These are phyloP conservation scores for Lumbricus terrestris DNA, from an alignment of 2,888 invertebrate species.

Conservation along the genomic window DNA sequence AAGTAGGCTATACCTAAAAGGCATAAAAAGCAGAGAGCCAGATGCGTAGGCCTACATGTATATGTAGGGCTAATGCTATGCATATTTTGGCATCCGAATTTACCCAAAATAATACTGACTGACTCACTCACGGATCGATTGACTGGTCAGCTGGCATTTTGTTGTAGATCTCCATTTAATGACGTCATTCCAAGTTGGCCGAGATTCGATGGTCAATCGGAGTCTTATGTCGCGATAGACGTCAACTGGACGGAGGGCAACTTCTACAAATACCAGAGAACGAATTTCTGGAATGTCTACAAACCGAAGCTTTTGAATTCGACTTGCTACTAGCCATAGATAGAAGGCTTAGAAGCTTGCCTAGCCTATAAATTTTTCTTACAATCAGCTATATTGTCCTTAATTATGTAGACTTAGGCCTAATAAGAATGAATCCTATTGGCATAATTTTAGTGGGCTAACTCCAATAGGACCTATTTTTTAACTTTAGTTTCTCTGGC, in stretches of 20 bases:
- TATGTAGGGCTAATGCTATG: too few relatives aligned
- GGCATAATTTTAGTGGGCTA: too few relatives aligned
- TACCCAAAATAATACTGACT: neutral
- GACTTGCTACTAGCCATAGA: neutral
- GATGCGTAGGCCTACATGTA: too few relatives aligned
- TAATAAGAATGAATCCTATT: too few relatives aligned
- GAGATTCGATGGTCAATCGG: neutral
- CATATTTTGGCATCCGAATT: too few relatives aligned
- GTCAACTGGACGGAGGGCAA: neutral
- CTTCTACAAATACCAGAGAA: constrained; percentile 20
- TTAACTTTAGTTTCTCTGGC: neutral
- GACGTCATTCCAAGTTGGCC: constrained; percentile 20
- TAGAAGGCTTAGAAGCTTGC: too few relatives aligned
- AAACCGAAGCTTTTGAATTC: constrained; percentile 18
- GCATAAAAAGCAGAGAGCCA: too few relatives aligned
- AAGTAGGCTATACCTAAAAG: too few relatives aligned
- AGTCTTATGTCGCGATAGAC: constrained; percentile 4
- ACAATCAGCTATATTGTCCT: neutral
- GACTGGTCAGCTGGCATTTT: neutral
- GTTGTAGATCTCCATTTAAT: constrained; percentile 19
- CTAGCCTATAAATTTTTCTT: too few relatives aligned
- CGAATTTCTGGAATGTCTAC: constrained; percentile 24
- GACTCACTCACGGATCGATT: neutral
- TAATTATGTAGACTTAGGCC: neutral
- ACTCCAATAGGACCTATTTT: neutral